Percentiles rank a stretch among this genome's conserved stretches.
Conservation (phyloP, 37 sponge, comb jelly and placozoan species). For the Oscarella lobularis region DNA sequence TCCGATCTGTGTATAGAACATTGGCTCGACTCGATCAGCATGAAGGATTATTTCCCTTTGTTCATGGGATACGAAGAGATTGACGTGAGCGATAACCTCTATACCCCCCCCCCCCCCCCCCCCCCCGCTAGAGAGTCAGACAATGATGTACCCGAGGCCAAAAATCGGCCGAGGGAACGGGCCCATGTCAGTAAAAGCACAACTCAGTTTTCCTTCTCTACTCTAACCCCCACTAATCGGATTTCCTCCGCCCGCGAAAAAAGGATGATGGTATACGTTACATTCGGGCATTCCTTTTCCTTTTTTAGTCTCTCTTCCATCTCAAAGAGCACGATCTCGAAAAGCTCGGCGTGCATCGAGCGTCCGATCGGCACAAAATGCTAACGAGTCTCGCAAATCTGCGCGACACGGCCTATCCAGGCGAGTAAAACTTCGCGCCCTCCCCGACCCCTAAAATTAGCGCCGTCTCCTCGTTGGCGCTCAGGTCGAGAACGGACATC, state of each 20-base stretch:
- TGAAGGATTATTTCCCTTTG: background rate
- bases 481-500: background rate
- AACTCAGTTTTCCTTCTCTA: too few species aligned
- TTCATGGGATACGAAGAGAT: constrained; percentile 1
- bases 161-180: too few species aligned
- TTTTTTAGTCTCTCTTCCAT: background rate
- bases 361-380: background rate
- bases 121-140: too few species aligned
- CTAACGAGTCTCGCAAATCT: background rate
- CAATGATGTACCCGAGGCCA: too few species aligned
- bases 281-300: background rate
- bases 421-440: background rate
- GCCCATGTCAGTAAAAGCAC: too few species aligned
- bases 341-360: background rate
- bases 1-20: background rate
- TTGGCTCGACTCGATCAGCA: background rate
- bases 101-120: too few species aligned
- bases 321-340: background rate
- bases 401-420: background rate
- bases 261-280: too few species aligned
- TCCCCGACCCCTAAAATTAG: too few species aligned
- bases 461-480: too few species aligned
- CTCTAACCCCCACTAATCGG: too few species aligned
- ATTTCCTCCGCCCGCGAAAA: too few species aligned
- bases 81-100: too few species aligned